Percentiles rank a stretch among this genome's conserved stretches.
Evolutionary conservation across 2,113 vertebrate species (phyloP).

Genomic region (Ceratotherium simum): DNA sequence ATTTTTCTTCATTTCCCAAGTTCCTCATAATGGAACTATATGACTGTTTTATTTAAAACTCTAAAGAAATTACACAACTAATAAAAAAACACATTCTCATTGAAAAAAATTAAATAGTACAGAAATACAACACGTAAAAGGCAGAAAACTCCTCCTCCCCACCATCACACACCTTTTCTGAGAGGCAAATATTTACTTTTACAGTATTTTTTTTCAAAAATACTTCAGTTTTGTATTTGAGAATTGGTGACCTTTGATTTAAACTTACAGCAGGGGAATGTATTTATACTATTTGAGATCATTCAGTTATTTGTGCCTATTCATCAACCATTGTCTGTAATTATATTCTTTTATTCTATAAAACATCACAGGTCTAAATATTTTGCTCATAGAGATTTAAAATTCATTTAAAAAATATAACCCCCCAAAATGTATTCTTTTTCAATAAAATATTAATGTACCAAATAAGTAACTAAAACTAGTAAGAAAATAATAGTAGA

Average conservation of each 20-base stretch:
- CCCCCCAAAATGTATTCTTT: background rate
- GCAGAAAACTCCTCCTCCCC: background rate
- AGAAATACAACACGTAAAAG: background rate
- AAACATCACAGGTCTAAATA: background rate
- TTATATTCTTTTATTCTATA: background rate
- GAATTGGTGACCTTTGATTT: background rate
- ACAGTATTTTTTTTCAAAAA: background rate
- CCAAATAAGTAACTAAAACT: background rate
- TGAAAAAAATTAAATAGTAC: background rate
- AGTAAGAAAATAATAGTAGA: background rate
- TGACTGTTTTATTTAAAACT: background rate
- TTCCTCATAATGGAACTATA: background rate
- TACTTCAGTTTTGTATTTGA: background rate
- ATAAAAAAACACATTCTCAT: background rate
- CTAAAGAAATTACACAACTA: background rate
- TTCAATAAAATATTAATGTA: background rate
- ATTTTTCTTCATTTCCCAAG: background rate
- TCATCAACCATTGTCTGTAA: background rate
- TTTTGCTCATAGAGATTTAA: background rate
- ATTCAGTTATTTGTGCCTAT: background rate
- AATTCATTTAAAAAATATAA: constrained; percentile 8
- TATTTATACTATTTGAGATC: background rate
- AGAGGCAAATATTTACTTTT: background rate
- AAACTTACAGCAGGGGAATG: background rate
- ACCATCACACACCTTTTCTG: background rate